Evolutionary conservation across 2,113 vertebrate species (phyloP).

Genomic region (Rhinoptilus africanus): DNA sequence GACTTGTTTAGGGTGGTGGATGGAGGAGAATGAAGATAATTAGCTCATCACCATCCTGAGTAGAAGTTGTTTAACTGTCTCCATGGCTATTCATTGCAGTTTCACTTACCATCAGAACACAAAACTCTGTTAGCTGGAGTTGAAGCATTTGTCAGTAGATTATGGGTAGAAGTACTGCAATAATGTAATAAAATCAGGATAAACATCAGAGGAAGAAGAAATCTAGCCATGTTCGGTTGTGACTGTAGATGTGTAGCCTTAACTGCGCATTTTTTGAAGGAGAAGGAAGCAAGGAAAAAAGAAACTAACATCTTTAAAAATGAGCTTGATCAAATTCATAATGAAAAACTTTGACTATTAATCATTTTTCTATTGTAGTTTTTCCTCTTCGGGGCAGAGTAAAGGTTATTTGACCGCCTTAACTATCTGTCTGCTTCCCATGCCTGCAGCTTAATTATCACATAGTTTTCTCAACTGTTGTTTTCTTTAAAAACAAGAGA

Average conservation of each 20-base stretch:
- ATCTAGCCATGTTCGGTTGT: not conserved
- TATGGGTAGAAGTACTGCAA: not conserved
- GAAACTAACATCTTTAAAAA: not conserved
- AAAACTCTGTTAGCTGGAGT: not conserved
- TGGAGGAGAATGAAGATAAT: not conserved
- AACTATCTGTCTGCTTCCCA: not conserved
- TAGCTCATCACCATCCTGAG: not conserved
- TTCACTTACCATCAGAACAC: not conserved
- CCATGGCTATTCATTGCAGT: not conserved
- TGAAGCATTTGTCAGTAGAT: not conserved
- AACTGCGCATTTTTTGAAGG: not conserved
- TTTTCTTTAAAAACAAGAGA: slow-evolving; percentile 45
- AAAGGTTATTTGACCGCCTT: not conserved
- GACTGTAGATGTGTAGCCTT: not conserved
- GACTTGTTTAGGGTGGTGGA: not conserved
- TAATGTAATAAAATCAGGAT: not conserved
- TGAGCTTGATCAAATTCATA: not conserved
- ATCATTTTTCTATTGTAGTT: not conserved
- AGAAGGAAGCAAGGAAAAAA: not conserved
- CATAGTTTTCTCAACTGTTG: slow-evolving; percentile 13
- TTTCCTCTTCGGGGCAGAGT: not conserved
- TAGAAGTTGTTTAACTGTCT: not conserved
- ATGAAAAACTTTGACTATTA: not conserved
- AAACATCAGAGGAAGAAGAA: not conserved
- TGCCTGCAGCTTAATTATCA: slow-evolving; percentile 28